Evolutionary conservation across 2,113 vertebrate species (phyloP).

Genomic region (Vulpes vulpes): DNA sequence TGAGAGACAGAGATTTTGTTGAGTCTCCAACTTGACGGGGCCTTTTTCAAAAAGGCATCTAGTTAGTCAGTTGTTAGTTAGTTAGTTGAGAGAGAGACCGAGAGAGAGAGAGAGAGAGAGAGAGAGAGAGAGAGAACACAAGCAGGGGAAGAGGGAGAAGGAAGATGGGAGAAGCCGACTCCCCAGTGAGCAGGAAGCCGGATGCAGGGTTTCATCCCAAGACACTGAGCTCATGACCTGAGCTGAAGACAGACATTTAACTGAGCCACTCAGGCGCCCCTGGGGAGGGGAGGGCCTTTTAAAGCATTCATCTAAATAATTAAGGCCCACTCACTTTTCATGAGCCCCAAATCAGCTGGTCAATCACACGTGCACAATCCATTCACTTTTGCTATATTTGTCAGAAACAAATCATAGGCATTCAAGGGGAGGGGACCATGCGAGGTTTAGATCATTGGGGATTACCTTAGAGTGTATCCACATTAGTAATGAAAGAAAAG

Average conservation of each 20-base stretch:
- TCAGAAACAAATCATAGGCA: background rate
- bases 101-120: background rate
- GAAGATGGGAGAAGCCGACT: background rate
- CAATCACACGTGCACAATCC: background rate
- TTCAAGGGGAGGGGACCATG: background rate
- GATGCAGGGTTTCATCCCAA: background rate
- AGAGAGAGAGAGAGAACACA: background rate
- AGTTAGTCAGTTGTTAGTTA: too few relatives aligned
- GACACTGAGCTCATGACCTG: background rate
- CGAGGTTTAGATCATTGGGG: background rate
- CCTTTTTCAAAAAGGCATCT: background rate
- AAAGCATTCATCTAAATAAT: background rate
- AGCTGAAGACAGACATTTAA: background rate
- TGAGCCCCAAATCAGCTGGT: background rate
- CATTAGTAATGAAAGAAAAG: background rate
- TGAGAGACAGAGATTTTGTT: background rate
- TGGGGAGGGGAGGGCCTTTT: background rate
- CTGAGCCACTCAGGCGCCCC: background rate
- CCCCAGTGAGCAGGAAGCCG: background rate
- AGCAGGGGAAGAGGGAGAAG: background rate
- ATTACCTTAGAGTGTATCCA: background rate
- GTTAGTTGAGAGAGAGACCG: too few relatives aligned
- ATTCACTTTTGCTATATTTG: constrained; percentile 10
- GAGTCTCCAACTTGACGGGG: background rate
- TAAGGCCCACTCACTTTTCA: background rate